Conservation (phyloP, 2,113 vertebrate species). For the Plecotus auritus region DNA sequence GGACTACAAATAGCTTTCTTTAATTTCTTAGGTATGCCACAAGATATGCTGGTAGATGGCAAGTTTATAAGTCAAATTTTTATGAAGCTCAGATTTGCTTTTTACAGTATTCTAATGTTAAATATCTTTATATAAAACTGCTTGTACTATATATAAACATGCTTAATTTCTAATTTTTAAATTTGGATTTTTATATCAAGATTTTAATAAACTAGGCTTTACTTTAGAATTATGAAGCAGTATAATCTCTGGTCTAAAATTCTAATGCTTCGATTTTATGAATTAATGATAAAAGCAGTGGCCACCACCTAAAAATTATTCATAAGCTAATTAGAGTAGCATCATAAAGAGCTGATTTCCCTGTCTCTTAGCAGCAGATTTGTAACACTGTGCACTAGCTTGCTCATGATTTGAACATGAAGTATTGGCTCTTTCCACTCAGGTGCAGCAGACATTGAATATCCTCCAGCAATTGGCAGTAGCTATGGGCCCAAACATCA, state of each 20-base stretch:
- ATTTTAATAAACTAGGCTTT: neutral
- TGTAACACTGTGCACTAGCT: accelerated
- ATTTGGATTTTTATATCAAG: conserved; percentile 26
- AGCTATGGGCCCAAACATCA: conserved; percentile 94
- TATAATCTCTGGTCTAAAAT: neutral
- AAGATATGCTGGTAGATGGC: neutral
- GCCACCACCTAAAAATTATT: neutral
- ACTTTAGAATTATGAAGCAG: conserved; percentile 4
- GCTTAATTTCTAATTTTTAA: conserved; percentile 3
- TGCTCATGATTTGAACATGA: neutral
- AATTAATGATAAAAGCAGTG: neutral
- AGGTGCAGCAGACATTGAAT: conserved; percentile 95
- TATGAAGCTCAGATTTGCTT: conserved; percentile 18
- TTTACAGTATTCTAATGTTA: conserved; percentile 3
- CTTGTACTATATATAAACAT: neutral
- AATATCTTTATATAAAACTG: conserved; percentile 14
- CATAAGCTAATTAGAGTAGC: neutral
- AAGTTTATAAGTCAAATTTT: conserved; percentile 34
- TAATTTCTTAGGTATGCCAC: conserved; percentile 11
- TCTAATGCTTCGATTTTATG: neutral
- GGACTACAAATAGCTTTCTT: conserved; percentile 27
- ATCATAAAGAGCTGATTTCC: neutral
- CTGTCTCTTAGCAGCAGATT: neutral
- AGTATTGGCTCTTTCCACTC: conserved; percentile 35
- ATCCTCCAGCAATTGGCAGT: conserved; percentile 94